Evolutionary conservation across 2,797 vertebrate species (phyloP), one percentile per base, ranked within the genome.

Genomic region (Amblyopsis hoosieri): DNA sequence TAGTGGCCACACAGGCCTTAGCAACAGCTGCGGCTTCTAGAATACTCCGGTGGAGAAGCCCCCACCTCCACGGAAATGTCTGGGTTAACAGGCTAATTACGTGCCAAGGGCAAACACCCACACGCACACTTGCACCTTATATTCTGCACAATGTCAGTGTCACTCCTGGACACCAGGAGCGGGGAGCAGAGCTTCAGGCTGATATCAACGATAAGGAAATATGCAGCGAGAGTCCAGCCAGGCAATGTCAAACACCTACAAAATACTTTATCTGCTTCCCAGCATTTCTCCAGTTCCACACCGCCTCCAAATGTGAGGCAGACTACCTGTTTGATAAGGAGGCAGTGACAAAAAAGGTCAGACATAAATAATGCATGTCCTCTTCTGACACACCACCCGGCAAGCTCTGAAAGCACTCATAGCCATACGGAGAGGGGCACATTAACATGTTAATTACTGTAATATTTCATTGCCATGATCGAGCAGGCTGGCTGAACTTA

Each of bases 21-120:
- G 77, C 68, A 80, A 88, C 66, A 78, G 82, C 80, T 87, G 78
- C 88, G 80, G 84, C 66, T 87, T 83, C 71, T 5, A 62, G 78
- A 83, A 66, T 42, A 54, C 54, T 69, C 54, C 13, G 84, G 76
- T 48, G 54, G 69, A 71, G 82, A 75, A 71, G 82, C 63, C 79
- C 77, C 45, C 60, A 62, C 60, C 48, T 79, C 61, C 75, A 77
- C 15, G 48, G 48, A 73, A 72, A 92, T 57, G 69, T 74, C 84
- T 78, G 82, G 67, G 87, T 80, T 80, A 90, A 88, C 15, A 89
- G 86, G 80, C 86, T 92, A 88, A 90, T 92, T 91, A 89, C 75
- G 90, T 85, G 82, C 86, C 91, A 94, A 94, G 93, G 92, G 83
- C 90, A 94, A 91, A 85, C 52, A 76, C 13, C 54, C 45, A n/a